phyloP scores from a whole-genome alignment of 2,113 vertebrate genomes.

The Tapirus terrestris region DNA sequence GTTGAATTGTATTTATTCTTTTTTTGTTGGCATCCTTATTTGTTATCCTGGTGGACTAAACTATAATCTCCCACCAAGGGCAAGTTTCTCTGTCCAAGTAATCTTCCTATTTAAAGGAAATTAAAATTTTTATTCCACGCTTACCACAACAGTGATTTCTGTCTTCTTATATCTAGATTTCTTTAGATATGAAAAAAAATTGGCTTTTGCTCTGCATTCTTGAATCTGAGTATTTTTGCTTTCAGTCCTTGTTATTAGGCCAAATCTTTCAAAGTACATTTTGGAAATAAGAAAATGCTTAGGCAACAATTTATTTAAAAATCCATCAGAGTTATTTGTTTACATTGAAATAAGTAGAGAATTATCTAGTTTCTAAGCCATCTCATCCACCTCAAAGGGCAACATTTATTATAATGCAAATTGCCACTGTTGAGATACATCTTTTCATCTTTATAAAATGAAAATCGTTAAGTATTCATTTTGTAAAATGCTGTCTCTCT shows the following conservation, averaged over 20 bases:
- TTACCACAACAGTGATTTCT: neutral
- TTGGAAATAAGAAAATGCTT: neutral
- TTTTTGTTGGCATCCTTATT: neutral
- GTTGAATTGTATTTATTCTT: neutral
- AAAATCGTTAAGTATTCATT: conserved; percentile 63
- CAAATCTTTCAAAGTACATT: neutral
- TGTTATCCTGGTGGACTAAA: neutral
- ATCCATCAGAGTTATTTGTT: conserved; percentile 19
- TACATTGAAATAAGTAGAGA: conserved; percentile 36
- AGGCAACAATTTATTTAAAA: conserved; percentile 45
- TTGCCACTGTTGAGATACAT: neutral
- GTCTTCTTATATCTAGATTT: neutral
- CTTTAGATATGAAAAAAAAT: conserved; percentile 21
- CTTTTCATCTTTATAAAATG: conserved; percentile 58
- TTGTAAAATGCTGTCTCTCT: conserved; percentile 35
- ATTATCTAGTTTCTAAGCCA: neutral
- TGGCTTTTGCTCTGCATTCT: neutral
- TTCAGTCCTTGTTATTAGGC: neutral
- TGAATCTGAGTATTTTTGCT: neutral
- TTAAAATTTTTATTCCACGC: neutral
- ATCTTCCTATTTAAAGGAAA: neutral
- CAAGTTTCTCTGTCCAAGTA: neutral
- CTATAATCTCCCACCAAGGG: neutral
- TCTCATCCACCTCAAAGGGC: neutral
- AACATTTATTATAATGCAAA: conserved; percentile 47